Conservation (phyloP, 2,113 vertebrate genomes). For the Podiceps cristatus region DNA sequence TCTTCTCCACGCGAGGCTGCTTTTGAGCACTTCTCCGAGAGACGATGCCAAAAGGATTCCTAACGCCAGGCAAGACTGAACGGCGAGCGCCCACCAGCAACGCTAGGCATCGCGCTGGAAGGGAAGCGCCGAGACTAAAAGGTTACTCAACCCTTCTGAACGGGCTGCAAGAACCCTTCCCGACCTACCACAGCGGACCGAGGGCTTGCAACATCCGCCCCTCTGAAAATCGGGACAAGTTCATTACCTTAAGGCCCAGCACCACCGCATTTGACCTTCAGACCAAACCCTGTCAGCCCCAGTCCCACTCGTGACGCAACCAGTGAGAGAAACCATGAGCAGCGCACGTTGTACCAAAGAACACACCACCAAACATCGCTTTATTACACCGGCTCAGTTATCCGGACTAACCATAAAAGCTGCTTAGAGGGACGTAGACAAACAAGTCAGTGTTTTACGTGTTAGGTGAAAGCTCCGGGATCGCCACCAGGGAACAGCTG, state of each 20-base stretch:
- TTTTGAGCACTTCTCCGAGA: accelerated
- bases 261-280: background rate
- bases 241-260: background rate
- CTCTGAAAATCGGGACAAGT: background rate
- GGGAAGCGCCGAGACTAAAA: background rate
- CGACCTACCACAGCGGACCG: accelerated
- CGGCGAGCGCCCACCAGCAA: background rate
- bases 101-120: accelerated
- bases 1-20: accelerated
- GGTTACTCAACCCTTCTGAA: too few relatives aligned
- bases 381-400: background rate
- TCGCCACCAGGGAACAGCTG: background rate
- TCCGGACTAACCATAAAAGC: background rate
- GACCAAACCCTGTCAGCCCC: too few relatives aligned
- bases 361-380: background rate
- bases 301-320: accelerated
- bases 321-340: background rate
- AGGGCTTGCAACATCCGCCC: accelerated
- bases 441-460: background rate
- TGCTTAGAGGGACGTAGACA: background rate
- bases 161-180: accelerated
- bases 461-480: background rate
- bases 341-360: background rate
- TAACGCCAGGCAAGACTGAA: accelerated
- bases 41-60: accelerated